phyloP scores from a whole-genome alignment of 2,113 vertebrate genomes.

The Catharus bicknelli region DNA sequence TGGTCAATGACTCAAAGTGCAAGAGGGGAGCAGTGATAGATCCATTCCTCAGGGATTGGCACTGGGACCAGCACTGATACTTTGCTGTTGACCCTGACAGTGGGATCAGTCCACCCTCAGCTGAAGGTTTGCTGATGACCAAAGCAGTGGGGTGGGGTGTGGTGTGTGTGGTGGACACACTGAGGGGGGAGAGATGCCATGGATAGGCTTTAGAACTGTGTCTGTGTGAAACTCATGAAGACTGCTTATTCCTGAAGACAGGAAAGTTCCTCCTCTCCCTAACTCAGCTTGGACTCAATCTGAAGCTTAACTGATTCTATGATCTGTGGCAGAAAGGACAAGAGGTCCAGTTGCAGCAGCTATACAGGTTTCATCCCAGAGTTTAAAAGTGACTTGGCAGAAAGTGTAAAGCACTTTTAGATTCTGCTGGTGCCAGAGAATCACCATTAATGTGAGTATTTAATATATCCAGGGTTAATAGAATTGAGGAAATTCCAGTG shows the following conservation, averaged over 20 bases:
- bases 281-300: rapidly evolving
- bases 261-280: not conserved
- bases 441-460: not conserved
- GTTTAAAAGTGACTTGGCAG: not conserved
- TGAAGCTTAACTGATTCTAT: not conserved
- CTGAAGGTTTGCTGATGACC: not conserved
- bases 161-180: rapidly evolving
- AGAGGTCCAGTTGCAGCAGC: not conserved
- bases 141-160: not conserved
- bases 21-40: not conserved
- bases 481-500: not conserved
- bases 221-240: not conserved
- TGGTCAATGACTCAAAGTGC: not conserved
- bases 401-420: not conserved
- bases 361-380: not conserved
- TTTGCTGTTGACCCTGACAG: not conserved
- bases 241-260: not conserved
- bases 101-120: not conserved
- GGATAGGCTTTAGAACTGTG: not conserved
- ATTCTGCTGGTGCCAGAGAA: not conserved
- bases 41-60: not conserved
- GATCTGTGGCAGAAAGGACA: not conserved
- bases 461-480: not conserved
- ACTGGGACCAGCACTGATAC: no score
- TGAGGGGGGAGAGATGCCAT: not conserved